phyloP scores from a whole-genome alignment of 2,888 invertebrate genomes.

The Baronia brevicornis region DNA sequence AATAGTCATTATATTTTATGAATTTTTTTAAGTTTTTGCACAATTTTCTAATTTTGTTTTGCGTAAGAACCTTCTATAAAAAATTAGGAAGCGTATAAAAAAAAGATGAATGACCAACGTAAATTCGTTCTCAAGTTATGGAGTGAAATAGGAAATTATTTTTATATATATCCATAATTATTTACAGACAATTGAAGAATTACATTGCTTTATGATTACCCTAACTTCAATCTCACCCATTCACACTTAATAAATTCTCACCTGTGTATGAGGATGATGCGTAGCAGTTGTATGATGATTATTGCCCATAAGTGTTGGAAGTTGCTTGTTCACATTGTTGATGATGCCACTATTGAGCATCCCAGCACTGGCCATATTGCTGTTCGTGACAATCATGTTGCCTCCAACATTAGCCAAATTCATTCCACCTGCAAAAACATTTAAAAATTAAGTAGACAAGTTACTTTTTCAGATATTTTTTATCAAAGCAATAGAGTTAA shows the following conservation, averaged over 20 bases:
- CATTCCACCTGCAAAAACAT: constrained; percentile 71
- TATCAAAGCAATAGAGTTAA: not conserved
- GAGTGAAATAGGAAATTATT: too few relatives aligned
- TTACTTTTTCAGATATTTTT: not conserved
- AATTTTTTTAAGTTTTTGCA: too few relatives aligned
- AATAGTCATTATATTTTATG: too few relatives aligned
- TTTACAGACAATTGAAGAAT: too few relatives aligned
- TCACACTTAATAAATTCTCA: too few relatives aligned
- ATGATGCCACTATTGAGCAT: constrained; percentile 85
- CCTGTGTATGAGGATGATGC: constrained; percentile 71
- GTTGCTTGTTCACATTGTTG: constrained; percentile 85
- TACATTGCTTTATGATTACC: constrained; percentile 8
- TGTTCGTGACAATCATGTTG: constrained; percentile 87
- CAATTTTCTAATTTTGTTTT: too few relatives aligned
- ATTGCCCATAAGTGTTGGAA: constrained; percentile 79
- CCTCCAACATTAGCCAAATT: constrained; percentile 79
- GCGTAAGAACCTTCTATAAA: too few relatives aligned
- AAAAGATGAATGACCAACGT: too few relatives aligned
- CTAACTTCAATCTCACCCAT: too few relatives aligned
- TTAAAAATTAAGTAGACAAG: not conserved
- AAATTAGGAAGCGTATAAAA: too few relatives aligned
- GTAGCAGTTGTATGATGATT: constrained; percentile 59
- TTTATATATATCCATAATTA: too few relatives aligned
- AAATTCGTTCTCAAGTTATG: too few relatives aligned
- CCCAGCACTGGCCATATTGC: constrained; percentile 82